Percentiles rank a stretch among this genome's conserved stretches.
Evolutionary conservation across 2,113 vertebrate species (phyloP).

Genomic region (Lepus timidus): DNA sequence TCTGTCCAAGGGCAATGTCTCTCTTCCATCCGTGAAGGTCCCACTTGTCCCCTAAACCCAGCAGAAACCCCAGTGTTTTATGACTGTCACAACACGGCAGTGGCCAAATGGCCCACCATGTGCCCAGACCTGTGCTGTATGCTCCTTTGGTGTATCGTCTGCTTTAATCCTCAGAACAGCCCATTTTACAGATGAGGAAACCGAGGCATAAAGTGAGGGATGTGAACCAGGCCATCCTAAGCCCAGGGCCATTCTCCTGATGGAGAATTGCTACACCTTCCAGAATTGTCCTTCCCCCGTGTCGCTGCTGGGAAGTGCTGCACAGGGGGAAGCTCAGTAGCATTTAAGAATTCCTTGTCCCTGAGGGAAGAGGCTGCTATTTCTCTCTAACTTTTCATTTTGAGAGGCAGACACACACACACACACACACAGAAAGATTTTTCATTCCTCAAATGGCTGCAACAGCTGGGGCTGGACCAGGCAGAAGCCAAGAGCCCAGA

Average conservation of each 20-base stretch:
- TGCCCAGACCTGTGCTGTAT: too few relatives aligned
- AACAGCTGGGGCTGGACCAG: too few relatives aligned
- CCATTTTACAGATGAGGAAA: neutral
- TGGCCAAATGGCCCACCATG: fast-evolving
- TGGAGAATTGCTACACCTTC: neutral
- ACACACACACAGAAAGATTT: too few relatives aligned
- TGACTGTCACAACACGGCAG: fast-evolving
- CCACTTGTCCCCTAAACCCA: too few relatives aligned
- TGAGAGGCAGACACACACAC: too few relatives aligned
- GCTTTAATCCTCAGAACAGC: fast-evolving
- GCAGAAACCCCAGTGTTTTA: neutral
- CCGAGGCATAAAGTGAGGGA: neutral
- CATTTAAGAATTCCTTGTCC: too few relatives aligned
- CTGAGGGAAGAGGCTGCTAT: too few relatives aligned
- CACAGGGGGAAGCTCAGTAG: too few relatives aligned
- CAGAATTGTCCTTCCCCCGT: fast-evolving
- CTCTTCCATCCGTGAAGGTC: neutral
- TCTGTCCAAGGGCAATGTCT: neutral
- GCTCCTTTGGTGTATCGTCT: fast-evolving
- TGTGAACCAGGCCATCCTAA: neutral
- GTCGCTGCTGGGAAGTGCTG: neutral
- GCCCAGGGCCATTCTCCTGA: fast-evolving
- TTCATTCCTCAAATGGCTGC: too few relatives aligned
- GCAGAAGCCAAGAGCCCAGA: too few relatives aligned
- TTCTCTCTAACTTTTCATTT: too few relatives aligned